These are phyloP conservation scores for Nesoenas mayeri DNA, from an alignment of 2,113 vertebrate species.

Conservation along the genomic window DNA sequence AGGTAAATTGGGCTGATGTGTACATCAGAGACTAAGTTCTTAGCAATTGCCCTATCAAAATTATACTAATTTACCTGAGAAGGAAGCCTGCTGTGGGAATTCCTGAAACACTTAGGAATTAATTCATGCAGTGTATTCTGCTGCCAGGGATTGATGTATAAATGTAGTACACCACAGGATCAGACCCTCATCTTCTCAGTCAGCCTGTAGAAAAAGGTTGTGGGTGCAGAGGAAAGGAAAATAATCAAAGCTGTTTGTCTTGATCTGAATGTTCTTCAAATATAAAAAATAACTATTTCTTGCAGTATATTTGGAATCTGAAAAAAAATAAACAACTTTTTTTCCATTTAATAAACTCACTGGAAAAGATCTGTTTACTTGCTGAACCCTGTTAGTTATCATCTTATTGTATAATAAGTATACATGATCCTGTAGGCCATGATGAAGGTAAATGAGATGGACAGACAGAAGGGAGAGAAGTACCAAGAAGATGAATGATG, in stretches of 20 bases:
- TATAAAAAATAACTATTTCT: not conserved
- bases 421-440: not conserved
- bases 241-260: not conserved
- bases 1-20: not conserved
- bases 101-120: not conserved
- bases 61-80: not conserved
- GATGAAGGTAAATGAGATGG: not conserved
- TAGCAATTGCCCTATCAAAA: not conserved
- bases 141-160: not conserved
- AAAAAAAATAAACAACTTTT: not conserved
- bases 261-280: not conserved
- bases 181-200: not conserved
- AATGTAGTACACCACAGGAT: not conserved
- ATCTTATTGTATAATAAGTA: not conserved
- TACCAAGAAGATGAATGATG: not conserved
- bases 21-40: not conserved
- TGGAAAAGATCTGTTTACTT: not conserved
- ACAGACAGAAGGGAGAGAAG: not conserved
- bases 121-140: not conserved
- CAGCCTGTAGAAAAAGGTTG: not conserved
- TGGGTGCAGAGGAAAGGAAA: not conserved
- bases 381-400: not conserved
- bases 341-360: not conserved
- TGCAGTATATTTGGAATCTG: not conserved
- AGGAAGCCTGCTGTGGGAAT: not conserved